Percentiles rank a stretch among this genome's conserved stretches.
These are phyloP conservation scores for Gallinago paraguaiae DNA, from an alignment of 2,113 vertebrate species.

Conservation along the genomic window DNA sequence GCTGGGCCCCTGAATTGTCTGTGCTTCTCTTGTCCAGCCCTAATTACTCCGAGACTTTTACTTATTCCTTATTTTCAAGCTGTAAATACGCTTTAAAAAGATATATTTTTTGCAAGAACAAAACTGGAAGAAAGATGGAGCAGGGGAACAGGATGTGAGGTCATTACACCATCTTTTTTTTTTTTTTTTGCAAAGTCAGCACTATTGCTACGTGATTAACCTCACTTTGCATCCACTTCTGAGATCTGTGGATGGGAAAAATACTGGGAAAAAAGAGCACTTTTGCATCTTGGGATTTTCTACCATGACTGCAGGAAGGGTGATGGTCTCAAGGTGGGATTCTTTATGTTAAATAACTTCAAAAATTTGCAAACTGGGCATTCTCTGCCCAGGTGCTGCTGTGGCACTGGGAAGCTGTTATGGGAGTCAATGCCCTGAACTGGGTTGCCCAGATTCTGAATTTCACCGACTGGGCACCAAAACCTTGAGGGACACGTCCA, in stretches of 20 bases:
- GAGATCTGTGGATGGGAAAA: neutral
- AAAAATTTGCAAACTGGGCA: neutral
- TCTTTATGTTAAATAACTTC: neutral
- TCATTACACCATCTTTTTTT: neutral
- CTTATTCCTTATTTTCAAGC: neutral
- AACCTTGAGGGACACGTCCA: neutral
- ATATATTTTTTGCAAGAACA: neutral
- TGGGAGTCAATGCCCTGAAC: rapidly evolving
- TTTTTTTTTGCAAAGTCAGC: neutral
- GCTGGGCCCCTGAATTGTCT: neutral
- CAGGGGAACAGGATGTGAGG: neutral
- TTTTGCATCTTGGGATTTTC: neutral
- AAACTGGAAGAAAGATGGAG: neutral
- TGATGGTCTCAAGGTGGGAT: neutral
- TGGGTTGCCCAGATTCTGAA: too few species aligned
- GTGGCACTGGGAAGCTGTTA: neutral
- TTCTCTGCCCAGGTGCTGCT: neutral
- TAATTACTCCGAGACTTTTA: neutral
- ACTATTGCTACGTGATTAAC: too few species aligned
- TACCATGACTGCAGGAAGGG: neutral
- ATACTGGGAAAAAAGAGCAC: neutral
- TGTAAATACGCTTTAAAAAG: neutral
- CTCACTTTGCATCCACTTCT: neutral
- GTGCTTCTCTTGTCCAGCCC: neutral
- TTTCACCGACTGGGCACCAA: neutral